A percentile compares a stretch with the other conserved stretches of the same genome.
Evolutionary conservation across 2,113 vertebrate genomes (phyloP).

Genomic region (Lampris incognitus): DNA sequence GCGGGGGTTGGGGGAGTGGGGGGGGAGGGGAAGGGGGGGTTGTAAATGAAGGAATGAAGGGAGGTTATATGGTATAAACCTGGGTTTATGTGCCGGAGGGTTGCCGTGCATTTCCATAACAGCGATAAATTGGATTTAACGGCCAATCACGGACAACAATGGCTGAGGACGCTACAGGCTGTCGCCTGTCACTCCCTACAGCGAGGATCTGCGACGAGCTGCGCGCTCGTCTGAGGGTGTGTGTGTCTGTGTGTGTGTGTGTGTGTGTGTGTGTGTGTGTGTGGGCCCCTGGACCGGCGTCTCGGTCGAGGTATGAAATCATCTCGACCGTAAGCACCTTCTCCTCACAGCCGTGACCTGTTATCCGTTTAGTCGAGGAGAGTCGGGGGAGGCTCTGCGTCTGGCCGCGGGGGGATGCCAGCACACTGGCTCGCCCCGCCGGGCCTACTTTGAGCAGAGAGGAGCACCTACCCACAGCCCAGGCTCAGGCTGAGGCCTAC

Average conservation of each 20-base stretch:
- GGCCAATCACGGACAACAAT: slow-evolving; percentile 83
- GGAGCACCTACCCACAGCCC: slow-evolving; percentile 54
- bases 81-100: slow-evolving; percentile 70
- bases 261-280: slow-evolving; percentile 9
- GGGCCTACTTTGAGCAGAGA: slow-evolving; percentile 11
- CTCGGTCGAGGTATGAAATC: slow-evolving; percentile 81
- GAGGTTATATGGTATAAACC: slow-evolving; percentile 65
- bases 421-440: slow-evolving; percentile 35
- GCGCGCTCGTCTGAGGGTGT: slow-evolving; percentile 15
- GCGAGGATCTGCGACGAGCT: slow-evolving; percentile 55
- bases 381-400: slow-evolving; percentile 51
- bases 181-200: slow-evolving; percentile 65
- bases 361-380: slow-evolving; percentile 79
- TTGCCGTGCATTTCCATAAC: slow-evolving; percentile 80
- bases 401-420: slow-evolving; percentile 68
- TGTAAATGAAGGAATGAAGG: slow-evolving; percentile 47
- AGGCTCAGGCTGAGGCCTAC: slow-evolving; percentile 34
- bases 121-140: slow-evolving; percentile 87
- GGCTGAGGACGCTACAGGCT: slow-evolving; percentile 65
- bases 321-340: slow-evolving; percentile 77
- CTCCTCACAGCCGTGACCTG: slow-evolving; percentile 74
- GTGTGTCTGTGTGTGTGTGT: no score
- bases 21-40: slow-evolving; percentile 68
- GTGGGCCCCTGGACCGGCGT: slow-evolving; percentile 55
- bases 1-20: slow-evolving; percentile 50